Evolutionary conservation across 2,113 vertebrate species (phyloP), one percentile per base, ranked within the genome.

Genomic region (Corythoichthys intestinalis): DNA sequence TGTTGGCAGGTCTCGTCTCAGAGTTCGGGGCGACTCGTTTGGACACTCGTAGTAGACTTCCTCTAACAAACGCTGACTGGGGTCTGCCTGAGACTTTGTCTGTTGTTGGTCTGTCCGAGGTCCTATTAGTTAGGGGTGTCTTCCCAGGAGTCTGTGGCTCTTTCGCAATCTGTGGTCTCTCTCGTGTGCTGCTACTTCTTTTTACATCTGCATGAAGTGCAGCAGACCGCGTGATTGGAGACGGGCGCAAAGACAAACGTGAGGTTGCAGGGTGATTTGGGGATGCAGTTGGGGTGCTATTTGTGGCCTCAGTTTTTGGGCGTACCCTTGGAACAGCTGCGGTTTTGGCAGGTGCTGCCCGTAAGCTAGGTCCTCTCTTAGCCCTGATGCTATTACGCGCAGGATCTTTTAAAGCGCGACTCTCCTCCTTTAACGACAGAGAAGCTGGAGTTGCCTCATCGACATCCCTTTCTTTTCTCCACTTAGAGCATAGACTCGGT

Each of bases 401-500:
- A 1, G 81, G 74, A 15, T 37, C 74, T 66, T 91, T 93, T 57
- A 71, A 13, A 56, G 61, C 39, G 53, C 71, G 74, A 15, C 54
- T 34, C 17, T 90, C 85, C 17, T 88, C 90, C 68, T 90, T 91
- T 46, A 76, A 71, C 15, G 76, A 65, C 0, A 65, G 64, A 54
- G 84, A 81, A 44, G 56, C 71, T 5, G 72, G 34, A 14, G 67
- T 67, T 2, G 65, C 63, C 60, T 77, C 69, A 67, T 88, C 89
- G 2, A 75, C 83, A 59, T 89, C 88, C 38, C 83, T 87, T 73
- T 92, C 92, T 75, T 91, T 92, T 69, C 80, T 91, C 93, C 93
- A 93, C 74, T 93, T 93, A 53, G 92, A 92, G 74, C 93, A 93
- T 59, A 88, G 93, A 76, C 84, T 92, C 0, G 90, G 86, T 0